These are phyloP conservation scores for Chelon labrosus DNA, from an alignment of 2,797 vertebrate species.

Conservation along the genomic window DNA sequence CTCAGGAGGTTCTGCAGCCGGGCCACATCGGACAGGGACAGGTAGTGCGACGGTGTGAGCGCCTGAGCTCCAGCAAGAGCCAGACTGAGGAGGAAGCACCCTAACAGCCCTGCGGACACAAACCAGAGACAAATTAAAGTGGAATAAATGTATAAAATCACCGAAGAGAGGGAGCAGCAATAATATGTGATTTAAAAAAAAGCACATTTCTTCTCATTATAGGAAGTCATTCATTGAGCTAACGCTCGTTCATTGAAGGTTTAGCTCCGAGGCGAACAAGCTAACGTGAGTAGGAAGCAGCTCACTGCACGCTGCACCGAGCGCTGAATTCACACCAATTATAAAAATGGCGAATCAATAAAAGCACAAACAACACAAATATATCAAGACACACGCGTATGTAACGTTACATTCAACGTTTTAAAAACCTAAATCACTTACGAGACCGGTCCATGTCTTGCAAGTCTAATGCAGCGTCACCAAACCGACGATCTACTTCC, in stretches of 20 bases:
- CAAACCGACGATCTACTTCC: conserved; percentile 78
- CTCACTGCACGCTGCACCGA: background rate
- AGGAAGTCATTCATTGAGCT: conserved; percentile 56
- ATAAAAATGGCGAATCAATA: background rate
- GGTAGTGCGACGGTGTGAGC: conserved; percentile 90
- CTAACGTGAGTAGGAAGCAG: conserved; percentile 41
- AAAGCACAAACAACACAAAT: background rate
- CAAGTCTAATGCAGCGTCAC: conserved; percentile 86
- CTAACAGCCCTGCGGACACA: conserved; percentile 78
- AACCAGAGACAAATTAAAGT: background rate
- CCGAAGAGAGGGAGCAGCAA: background rate
- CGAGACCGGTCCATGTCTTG: conserved; percentile 83
- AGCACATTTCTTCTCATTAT: background rate
- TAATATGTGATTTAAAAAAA: no score
- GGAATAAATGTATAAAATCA: background rate
- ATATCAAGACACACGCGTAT: accelerated
- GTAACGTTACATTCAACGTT: background rate
- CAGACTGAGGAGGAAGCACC: conserved; percentile 79
- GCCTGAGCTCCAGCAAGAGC: conserved; percentile 78
- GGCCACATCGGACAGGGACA: conserved; percentile 88
- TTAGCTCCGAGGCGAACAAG: conserved; percentile 47
- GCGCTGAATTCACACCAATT: background rate
- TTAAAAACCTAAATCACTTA: conserved; percentile 70
- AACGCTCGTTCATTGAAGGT: conserved; percentile 26
- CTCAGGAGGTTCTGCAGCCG: conserved; percentile 88